Evolutionary conservation across 2,888 invertebrate genomes (phyloP).

Genomic region (Dilophus febrilis): DNA sequence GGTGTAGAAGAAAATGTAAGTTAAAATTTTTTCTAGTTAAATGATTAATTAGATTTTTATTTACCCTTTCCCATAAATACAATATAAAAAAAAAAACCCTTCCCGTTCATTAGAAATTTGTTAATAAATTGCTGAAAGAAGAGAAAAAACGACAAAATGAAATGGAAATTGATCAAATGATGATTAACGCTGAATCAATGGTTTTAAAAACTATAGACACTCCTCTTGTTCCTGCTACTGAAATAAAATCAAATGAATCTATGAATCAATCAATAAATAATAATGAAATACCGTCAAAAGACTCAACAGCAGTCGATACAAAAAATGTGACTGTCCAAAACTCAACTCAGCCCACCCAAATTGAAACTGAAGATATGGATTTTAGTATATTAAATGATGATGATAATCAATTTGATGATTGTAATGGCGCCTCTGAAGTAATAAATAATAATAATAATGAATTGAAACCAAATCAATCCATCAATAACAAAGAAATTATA

Average conservation of each 20-base stretch:
- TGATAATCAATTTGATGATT: slow-evolving; percentile 22
- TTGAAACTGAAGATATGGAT: slow-evolving; percentile 20
- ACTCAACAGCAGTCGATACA: background rate
- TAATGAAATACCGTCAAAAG: background rate
- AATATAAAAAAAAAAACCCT: too few relatives aligned
- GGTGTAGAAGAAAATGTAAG: background rate
- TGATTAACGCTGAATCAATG: too few relatives aligned
- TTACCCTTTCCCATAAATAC: too few relatives aligned
- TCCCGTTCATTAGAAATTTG: background rate
- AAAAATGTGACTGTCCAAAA: slow-evolving; percentile 2
- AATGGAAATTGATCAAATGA: background rate
- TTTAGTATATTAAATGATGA: slow-evolving; percentile 25
- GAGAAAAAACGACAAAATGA: background rate
- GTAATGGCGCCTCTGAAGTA: slow-evolving; percentile 5
- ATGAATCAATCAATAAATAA: background rate
- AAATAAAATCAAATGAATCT: background rate
- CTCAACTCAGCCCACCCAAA: slow-evolving; percentile 13
- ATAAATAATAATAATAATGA: background rate
- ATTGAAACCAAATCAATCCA: background rate
- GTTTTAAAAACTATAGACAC: too few relatives aligned
- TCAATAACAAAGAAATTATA: background rate
- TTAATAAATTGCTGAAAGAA: background rate
- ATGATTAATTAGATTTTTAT: too few relatives aligned
- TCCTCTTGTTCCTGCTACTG: background rate
- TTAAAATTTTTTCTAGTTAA: too few relatives aligned